Evolutionary conservation across 2,113 vertebrate species (phyloP).

Genomic region (Calyptomena viridis): DNA sequence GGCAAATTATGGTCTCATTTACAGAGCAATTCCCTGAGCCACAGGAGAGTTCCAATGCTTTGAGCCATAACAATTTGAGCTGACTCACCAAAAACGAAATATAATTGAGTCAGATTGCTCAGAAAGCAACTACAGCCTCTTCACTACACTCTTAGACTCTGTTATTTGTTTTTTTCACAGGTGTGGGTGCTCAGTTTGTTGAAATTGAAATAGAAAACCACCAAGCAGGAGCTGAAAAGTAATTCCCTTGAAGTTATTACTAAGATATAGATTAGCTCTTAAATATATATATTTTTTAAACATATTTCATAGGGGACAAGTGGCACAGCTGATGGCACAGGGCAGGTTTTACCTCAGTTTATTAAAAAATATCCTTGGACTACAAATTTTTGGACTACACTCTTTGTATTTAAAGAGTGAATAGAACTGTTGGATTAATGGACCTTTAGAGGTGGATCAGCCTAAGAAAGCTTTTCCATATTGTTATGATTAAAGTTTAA

Average conservation of each 20-base stretch:
- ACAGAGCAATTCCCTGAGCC: background rate
- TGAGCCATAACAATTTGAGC: background rate
- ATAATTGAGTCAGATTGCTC: background rate
- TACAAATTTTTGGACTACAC: background rate
- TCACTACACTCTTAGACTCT: background rate
- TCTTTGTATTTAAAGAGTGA: background rate
- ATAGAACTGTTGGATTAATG: background rate
- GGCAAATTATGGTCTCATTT: background rate
- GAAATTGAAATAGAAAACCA: background rate
- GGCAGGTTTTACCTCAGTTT: background rate
- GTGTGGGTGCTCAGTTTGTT: background rate
- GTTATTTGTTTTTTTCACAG: background rate
- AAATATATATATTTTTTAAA: background rate
- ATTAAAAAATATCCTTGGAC: background rate
- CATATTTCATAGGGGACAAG: background rate
- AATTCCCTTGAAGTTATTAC: no score
- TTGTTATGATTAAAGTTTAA: conserved; percentile 7
- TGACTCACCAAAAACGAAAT: background rate
- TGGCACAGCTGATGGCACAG: background rate
- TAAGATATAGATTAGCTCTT: background rate
- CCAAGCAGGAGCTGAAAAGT: background rate
- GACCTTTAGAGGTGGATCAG: background rate
- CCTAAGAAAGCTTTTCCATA: background rate
- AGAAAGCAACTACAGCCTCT: background rate
- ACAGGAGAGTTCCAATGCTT: background rate